Base-by-base conservation (phyloP, 1,140 invertebrate species). In the Battus philenor region DNA sequence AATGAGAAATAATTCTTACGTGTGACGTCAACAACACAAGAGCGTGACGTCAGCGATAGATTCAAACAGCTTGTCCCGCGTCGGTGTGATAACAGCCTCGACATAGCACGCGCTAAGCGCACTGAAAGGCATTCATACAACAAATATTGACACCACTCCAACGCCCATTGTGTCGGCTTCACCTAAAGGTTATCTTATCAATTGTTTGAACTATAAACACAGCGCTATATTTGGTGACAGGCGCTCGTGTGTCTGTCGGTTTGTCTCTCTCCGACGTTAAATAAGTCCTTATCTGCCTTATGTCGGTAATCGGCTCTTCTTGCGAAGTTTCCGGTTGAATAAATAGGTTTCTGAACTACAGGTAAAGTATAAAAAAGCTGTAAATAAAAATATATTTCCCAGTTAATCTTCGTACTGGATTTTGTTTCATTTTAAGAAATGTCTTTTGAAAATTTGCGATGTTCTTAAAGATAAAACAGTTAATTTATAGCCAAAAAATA, bases 171-270 rank as follows among this genome's bases (percentile, higher is more conserved):
- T 83, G 75, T 72, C 76, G 79, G 79, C 72, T 52, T 59, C 54
- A 59, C 59, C 64, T 65, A 79, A 82, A 79, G 75, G 66, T 77
- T 73, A 80, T 77, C 79, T 83, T 83, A 83, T 83, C 79, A 76
- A 54, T 36, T 78, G 59, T 80, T 83, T 80, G 68, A 51, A 47
- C 59, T 49, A 50, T 67, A 75, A 68, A 77, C 70, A 73, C 31
- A 52, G 47, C 44, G 17, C 20, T 13, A 24, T 78, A 67, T 80
- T 79, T 80, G 72, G 64, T 65, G 74, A 78, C 69, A 68, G 78
- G 76, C 78, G 78, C 76, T 73, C 61, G 70, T 50, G 56, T 74
- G 76, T 82, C 76, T 80, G 68, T 75, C 58, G 63, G 75, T 76
- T 63, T 72, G 74, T 73, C 36, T 39, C 36, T 39, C 36, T 39